Evolutionary conservation across 2,797 vertebrate genomes (phyloP).

Genomic region (Macroramphosus scolopax): DNA sequence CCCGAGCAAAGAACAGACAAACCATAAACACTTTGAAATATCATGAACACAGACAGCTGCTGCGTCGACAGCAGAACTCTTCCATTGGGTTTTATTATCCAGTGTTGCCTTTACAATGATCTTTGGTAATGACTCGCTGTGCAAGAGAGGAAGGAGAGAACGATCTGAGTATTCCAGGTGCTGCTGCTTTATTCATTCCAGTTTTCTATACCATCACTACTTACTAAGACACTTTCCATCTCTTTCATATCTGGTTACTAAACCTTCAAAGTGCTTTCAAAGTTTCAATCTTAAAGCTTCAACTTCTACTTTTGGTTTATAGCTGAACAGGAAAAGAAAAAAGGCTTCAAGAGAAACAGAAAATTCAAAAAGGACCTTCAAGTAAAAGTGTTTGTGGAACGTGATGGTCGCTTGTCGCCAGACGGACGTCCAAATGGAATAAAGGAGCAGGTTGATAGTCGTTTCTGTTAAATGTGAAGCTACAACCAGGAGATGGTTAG

Average conservation of each 20-base stretch:
- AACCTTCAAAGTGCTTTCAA: slow-evolving; percentile 25
- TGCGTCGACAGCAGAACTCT: too few relatives aligned
- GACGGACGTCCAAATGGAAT: slow-evolving; percentile 4
- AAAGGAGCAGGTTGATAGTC: background rate
- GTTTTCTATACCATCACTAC: slow-evolving; percentile 4
- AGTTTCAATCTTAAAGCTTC: slow-evolving; percentile 42
- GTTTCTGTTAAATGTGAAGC: background rate
- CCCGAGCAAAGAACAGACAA: too few relatives aligned
- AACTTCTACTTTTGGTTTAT: slow-evolving; percentile 34
- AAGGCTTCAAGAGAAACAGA: background rate
- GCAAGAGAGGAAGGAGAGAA: too few relatives aligned
- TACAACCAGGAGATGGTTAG: background rate
- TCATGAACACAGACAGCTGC: too few relatives aligned
- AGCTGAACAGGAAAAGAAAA: slow-evolving; percentile 20
- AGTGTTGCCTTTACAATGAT: too few relatives aligned
- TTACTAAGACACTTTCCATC: background rate
- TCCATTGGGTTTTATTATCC: too few relatives aligned
- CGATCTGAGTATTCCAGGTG: too few relatives aligned
- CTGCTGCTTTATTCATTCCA: too few relatives aligned
- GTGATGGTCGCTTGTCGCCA: slow-evolving; percentile 22
- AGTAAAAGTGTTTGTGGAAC: slow-evolving; percentile 27
- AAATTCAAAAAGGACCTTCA: slow-evolving; percentile 37
- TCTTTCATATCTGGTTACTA: background rate
- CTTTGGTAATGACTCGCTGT: too few relatives aligned
- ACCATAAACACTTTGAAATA: too few relatives aligned